phyloP scores from a whole-genome alignment of 2,797 vertebrate genomes.

The Muscicapa comitata region DNA sequence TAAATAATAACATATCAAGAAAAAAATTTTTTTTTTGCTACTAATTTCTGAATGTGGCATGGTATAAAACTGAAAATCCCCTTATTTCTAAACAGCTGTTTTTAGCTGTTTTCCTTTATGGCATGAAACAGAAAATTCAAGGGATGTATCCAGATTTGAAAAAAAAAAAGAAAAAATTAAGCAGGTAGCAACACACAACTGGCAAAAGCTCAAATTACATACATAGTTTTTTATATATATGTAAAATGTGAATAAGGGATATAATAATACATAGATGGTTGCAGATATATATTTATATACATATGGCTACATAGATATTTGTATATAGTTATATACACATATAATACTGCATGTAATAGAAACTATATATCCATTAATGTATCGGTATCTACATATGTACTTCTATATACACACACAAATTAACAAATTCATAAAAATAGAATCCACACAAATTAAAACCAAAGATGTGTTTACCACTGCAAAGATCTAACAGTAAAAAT shows the following conservation, averaged over 20 bases:
- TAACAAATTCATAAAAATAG: background rate
- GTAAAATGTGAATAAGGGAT: background rate
- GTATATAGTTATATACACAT: background rate
- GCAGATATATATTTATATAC: background rate
- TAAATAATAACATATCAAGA: background rate
- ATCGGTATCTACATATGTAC: background rate
- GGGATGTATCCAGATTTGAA: background rate
- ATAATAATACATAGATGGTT: background rate
- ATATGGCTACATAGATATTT: background rate
- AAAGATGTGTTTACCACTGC: background rate
- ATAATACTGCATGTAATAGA: background rate
- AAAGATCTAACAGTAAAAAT: background rate
- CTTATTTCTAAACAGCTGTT: background rate
- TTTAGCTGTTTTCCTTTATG: background rate
- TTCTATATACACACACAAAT: background rate
- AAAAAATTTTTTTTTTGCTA: background rate
- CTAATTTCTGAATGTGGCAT: background rate
- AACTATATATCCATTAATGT: background rate
- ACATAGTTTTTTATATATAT: background rate
- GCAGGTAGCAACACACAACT: background rate
- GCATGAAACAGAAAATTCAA: background rate
- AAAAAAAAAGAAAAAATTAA: background rate
- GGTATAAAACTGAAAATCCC: background rate
- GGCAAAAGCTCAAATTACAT: no score
- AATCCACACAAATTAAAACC: background rate